Evolutionary conservation across 2,888 invertebrate genomes (phyloP).

Genomic region (Serrognathus titanus): DNA sequence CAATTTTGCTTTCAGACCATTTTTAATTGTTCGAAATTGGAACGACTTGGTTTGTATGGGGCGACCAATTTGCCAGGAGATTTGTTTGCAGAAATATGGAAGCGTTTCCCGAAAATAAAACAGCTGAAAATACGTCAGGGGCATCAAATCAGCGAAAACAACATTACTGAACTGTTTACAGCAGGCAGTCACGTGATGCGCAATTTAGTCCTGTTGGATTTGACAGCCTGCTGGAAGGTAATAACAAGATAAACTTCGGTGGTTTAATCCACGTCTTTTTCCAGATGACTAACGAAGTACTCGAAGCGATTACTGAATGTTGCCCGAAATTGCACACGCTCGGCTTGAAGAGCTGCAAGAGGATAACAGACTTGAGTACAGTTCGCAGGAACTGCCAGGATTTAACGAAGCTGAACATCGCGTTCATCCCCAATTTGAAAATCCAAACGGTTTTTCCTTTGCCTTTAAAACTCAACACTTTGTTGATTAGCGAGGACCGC

Average conservation of each 20-base stretch:
- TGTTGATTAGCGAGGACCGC: constrained; percentile 24
- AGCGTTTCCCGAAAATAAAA: constrained; percentile 24
- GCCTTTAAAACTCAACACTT: constrained; percentile 18
- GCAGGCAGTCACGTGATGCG: constrained; percentile 20
- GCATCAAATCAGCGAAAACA: constrained; percentile 25
- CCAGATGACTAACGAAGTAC: constrained; percentile 25
- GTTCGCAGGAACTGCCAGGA: constrained; percentile 25
- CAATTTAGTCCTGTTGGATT: constrained; percentile 28
- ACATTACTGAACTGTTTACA: constrained; percentile 24
- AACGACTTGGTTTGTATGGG: constrained; percentile 27
- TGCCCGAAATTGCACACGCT: constrained; percentile 27
- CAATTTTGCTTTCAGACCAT: constrained; percentile 23
- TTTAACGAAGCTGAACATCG: constrained; percentile 26
- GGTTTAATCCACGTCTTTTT: background rate
- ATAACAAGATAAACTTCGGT: background rate
- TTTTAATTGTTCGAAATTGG: constrained; percentile 27
- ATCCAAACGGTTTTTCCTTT: constrained; percentile 14
- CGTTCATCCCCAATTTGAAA: constrained; percentile 27
- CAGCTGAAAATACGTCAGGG: constrained; percentile 30
- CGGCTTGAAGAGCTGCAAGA: constrained; percentile 31
- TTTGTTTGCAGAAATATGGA: constrained; percentile 26
- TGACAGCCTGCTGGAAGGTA: constrained; percentile 31
- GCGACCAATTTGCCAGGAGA: constrained; percentile 30
- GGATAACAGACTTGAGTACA: constrained; percentile 21
- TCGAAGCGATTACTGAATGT: constrained; percentile 26